A percentile compares a stretch with the other conserved stretches of the same genome.
Conservation (phyloP, 2,797 vertebrate genomes). For the Aeoliscus strigatus region DNA sequence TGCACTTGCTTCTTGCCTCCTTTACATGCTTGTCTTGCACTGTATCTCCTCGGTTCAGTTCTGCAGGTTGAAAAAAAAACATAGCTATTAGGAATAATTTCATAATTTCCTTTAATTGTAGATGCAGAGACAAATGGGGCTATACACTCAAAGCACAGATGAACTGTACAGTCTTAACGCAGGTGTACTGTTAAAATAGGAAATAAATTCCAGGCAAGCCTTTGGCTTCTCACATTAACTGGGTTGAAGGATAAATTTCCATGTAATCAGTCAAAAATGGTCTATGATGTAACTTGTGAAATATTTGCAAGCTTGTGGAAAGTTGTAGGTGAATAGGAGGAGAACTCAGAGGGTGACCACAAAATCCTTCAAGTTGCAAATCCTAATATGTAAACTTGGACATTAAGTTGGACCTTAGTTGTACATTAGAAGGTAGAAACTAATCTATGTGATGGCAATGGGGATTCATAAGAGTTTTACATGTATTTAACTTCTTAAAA, state of each 20-base stretch:
- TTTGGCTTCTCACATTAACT: slow-evolving; percentile 55
- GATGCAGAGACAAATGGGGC: slow-evolving; percentile 2
- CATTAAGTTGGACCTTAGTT: slow-evolving; percentile 19
- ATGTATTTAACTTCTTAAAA: too few relatives aligned
- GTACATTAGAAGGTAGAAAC: too few relatives aligned
- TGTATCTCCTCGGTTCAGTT: slow-evolving; percentile 90
- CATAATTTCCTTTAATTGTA: neutral
- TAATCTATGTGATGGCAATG: too few relatives aligned
- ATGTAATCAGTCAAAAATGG: slow-evolving; percentile 36
- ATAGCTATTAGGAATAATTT: slow-evolving; percentile 37
- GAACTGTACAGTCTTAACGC: neutral
- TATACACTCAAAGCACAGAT: too few relatives aligned
- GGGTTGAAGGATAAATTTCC: slow-evolving; percentile 40
- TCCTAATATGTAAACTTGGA: slow-evolving; percentile 31
- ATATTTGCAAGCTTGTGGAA: slow-evolving; percentile 38
- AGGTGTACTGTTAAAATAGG: neutral
- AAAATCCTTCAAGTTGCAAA: slow-evolving; percentile 31
- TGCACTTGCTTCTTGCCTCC: slow-evolving; percentile 95
- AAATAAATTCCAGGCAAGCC: slow-evolving; percentile 39
- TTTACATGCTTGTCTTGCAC: slow-evolving; percentile 91
- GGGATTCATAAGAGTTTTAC: too few relatives aligned
- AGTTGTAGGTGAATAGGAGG: slow-evolving; percentile 40
- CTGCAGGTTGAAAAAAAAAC: slow-evolving; percentile 73
- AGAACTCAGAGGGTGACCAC: slow-evolving; percentile 30
- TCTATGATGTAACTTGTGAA: slow-evolving; percentile 31